Evolutionary conservation across 1,140 invertebrate species (phyloP).

Genomic region (Protaetia brevitarsis): DNA sequence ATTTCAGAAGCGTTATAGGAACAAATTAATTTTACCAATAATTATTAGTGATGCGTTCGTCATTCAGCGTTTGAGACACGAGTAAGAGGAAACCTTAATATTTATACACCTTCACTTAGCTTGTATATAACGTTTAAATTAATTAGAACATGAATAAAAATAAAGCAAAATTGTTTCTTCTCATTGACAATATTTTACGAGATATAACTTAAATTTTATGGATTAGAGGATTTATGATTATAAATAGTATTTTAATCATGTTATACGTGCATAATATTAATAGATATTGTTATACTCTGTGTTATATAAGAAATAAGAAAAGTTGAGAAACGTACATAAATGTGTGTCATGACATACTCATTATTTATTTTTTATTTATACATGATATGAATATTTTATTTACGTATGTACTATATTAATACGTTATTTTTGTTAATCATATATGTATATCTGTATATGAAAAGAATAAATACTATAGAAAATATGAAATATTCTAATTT

Average conservation of each 20-base stretch:
- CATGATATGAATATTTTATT: conserved; percentile 4
- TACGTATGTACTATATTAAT: conserved; percentile 1
- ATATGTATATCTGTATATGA: neutral
- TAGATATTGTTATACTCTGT: neutral
- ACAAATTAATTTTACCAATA: neutral
- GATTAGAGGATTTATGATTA: neutral
- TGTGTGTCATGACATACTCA: neutral
- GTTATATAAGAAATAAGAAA: neutral
- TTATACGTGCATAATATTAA: neutral
- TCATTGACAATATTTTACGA: neutral
- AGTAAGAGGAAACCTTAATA: neutral
- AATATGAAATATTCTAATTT: too few species aligned
- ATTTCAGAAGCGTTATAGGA: neutral
- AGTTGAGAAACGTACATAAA: neutral
- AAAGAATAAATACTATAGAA: neutral
- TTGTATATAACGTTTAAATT: conserved; percentile 21
- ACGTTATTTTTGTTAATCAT: conserved; percentile 6
- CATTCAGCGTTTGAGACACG: neutral
- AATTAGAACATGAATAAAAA: neutral
- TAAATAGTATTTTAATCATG: neutral
- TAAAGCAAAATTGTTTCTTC: neutral
- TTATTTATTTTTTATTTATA: conserved; percentile 15
- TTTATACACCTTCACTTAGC: neutral
- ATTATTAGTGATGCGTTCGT: neutral
- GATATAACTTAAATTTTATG: neutral